Conservation (phyloP, 2,888 invertebrate species). For the Lypha dubia region DNA sequence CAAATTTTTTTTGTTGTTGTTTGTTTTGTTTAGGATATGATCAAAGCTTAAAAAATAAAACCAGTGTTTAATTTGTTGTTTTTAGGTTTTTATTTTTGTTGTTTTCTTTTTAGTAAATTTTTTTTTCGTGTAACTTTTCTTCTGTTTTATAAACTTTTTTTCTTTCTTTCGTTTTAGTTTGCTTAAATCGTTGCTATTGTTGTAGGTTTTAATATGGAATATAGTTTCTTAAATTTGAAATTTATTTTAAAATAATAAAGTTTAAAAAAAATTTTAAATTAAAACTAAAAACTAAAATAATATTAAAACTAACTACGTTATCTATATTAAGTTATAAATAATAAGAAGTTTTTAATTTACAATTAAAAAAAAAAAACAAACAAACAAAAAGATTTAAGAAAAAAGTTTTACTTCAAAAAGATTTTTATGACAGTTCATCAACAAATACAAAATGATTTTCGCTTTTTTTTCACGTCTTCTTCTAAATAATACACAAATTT, state of each 20-base stretch:
- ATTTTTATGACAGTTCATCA: constrained; percentile 55
- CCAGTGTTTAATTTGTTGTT: constrained; percentile 57
- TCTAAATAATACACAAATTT: constrained; percentile 72
- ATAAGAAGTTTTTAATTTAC: constrained; percentile 50
- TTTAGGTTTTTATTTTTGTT: constrained; percentile 69
- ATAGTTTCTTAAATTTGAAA: constrained; percentile 42
- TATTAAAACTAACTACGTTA: constrained; percentile 40
- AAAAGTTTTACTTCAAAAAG: constrained; percentile 48
- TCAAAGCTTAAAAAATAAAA: constrained; percentile 61
- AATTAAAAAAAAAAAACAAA: constrained; percentile 61
- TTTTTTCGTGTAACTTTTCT: constrained; percentile 52
- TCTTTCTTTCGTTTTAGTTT: constrained; percentile 43
- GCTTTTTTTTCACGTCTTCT: no score
- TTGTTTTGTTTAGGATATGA: background rate
- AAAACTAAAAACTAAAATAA: constrained; percentile 47
- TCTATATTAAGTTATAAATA: constrained; percentile 58
- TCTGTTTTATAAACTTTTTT: constrained; percentile 33
- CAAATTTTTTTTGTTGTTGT: constrained; percentile 41
- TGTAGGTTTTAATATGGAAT: constrained; percentile 67
- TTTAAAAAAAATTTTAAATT: constrained; percentile 45
- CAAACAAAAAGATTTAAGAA: constrained; percentile 56
- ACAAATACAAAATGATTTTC: constrained; percentile 65
- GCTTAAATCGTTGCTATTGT: constrained; percentile 49
- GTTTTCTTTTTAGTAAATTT: constrained; percentile 59
- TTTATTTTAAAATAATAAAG: constrained; percentile 44